These are phyloP conservation scores for Mnemiopsis leidyi DNA, from an alignment of 37 sponge, comb jelly and placozoan genomes.

Conservation along the genomic window DNA sequence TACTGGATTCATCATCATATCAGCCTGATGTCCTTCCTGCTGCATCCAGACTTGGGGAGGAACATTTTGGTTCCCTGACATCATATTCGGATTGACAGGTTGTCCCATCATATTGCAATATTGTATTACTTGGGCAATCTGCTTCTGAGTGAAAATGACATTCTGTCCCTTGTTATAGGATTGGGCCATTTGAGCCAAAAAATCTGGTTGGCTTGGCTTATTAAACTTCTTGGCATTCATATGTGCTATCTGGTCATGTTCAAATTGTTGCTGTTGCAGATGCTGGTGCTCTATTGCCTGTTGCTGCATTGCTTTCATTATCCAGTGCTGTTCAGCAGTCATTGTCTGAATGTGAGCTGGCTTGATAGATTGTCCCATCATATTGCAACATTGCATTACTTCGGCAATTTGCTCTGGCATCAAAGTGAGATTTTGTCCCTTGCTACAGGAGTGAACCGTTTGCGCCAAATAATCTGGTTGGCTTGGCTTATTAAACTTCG, in stretches of 20 bases:
- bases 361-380: background rate
- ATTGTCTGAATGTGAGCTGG: background rate
- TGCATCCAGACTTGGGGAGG: background rate
- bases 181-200: background rate
- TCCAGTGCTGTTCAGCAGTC: slow-evolving; percentile 24
- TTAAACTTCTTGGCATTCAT: too few relatives aligned
- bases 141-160: background rate
- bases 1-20: background rate
- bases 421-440: background rate
- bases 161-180: background rate
- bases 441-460: background rate
- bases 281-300: background rate
- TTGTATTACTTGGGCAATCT: background rate
- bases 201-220: background rate
- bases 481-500: background rate
- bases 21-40: background rate
- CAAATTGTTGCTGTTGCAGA: background rate
- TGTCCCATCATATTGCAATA: background rate
- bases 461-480: background rate
- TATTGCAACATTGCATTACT: background rate
- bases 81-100: background rate
- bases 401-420: background rate
- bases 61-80: background rate
- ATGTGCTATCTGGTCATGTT: background rate
- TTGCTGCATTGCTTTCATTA: background rate